A percentile compares a stretch with the other conserved stretches of the same genome.
Evolutionary conservation across 2,888 invertebrate genomes (phyloP).

Genomic region (Pristionchus japonicus): DNA sequence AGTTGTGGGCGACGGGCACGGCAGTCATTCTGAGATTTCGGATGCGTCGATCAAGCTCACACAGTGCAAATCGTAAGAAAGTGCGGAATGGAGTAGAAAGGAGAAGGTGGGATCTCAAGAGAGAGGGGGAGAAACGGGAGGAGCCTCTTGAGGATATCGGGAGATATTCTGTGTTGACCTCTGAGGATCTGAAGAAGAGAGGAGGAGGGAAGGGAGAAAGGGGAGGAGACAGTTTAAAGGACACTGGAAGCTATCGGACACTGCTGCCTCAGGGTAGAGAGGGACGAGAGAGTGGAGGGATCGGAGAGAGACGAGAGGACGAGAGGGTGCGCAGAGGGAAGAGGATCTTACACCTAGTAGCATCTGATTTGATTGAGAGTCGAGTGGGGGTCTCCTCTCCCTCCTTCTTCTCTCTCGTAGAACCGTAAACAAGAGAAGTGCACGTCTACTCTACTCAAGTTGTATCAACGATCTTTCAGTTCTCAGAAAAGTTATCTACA

Average conservation of each 20-base stretch:
- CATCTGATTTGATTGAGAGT: constrained; percentile 32
- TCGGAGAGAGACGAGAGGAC: background rate
- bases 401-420: background rate
- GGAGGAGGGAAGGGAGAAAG: background rate
- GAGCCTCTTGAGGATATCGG: constrained; percentile 32
- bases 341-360: constrained; percentile 35
- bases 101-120: background rate
- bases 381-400: background rate
- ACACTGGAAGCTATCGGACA: constrained; percentile 37
- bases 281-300: background rate
- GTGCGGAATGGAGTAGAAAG: background rate
- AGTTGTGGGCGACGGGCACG: constrained; percentile 64
- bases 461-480: too few relatives aligned
- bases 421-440: background rate
- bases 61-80: background rate
- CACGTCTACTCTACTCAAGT: background rate
- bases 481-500: too few relatives aligned
- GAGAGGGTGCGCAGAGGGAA: constrained; percentile 9
- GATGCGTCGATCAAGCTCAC: constrained; percentile 28
- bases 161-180: constrained; percentile 42
- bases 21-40: constrained; percentile 56
- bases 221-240: constrained; percentile 42
- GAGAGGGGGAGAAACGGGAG: background rate
- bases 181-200: constrained; percentile 11
- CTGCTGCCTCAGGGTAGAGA: background rate